Evolutionary conservation across 2,888 invertebrate genomes (phyloP).

Genomic region (Drosophila robusta): DNA sequence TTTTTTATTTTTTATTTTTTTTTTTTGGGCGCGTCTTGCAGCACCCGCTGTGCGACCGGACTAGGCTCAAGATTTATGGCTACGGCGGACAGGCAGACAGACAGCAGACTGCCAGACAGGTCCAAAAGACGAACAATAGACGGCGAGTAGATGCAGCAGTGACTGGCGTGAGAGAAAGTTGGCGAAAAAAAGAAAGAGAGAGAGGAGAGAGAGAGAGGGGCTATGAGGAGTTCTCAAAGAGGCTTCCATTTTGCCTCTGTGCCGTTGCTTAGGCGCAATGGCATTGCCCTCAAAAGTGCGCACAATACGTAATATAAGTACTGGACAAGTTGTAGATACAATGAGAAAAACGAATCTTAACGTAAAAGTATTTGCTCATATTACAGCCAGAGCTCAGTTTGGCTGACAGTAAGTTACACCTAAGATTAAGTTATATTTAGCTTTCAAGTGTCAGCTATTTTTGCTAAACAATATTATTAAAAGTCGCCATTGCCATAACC

Average conservation of each 20-base stretch:
- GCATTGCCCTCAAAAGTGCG: constrained; percentile 4
- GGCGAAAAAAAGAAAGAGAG: no score
- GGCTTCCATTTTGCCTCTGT: neutral
- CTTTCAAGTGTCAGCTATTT: no score
- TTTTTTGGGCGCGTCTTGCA: constrained; percentile 14
- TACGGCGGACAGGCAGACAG: constrained; percentile 24
- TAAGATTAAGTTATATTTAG: no score
- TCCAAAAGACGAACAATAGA: constrained; percentile 2
- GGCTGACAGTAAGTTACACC: no score
- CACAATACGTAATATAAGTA: neutral
- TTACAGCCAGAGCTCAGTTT: no score
- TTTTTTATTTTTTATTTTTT: neutral
- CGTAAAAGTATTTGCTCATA: neutral
- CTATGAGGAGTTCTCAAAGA: neutral
- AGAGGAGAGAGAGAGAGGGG: neutral
- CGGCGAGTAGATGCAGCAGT: constrained; percentile 4
- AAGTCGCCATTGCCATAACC: no score
- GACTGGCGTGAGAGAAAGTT: constrained; percentile 10
- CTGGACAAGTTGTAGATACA: neutral
- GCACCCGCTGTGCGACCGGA: constrained; percentile 61
- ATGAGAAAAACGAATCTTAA: no score
- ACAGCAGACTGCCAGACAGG: constrained; percentile 29
- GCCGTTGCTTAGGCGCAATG: constrained; percentile 1
- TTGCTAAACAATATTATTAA: neutral
- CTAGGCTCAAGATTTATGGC: constrained; percentile 76